phyloP scores from a whole-genome alignment of 1,140 invertebrate species.

The Asbolus verrucosus region DNA sequence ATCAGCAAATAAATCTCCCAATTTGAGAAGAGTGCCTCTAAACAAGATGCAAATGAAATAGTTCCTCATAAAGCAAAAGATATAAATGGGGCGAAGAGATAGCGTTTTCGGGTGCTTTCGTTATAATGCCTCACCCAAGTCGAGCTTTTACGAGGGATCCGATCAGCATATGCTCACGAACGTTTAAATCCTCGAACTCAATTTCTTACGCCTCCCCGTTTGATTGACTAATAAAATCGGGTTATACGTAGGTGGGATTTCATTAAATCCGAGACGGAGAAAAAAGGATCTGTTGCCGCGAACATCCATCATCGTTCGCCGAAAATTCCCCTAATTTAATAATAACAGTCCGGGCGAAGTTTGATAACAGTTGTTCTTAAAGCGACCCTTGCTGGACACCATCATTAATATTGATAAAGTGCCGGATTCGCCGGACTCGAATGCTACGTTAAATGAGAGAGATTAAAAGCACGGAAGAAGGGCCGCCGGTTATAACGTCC shows the following conservation, averaged over 20 bases:
- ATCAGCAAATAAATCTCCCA: slow-evolving; percentile 40
- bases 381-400: too few relatives aligned
- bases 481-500: background rate
- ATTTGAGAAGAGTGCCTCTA: slow-evolving; percentile 39
- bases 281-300: background rate
- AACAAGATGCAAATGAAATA: slow-evolving; percentile 42
- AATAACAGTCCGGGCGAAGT: background rate
- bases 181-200: slow-evolving; percentile 37
- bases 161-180: slow-evolving; percentile 25
- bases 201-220: slow-evolving; percentile 32
- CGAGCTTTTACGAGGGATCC: slow-evolving; percentile 30
- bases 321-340: background rate
- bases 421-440: background rate
- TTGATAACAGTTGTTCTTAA: background rate
- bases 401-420: slow-evolving; percentile 1
- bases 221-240: slow-evolving; percentile 33
- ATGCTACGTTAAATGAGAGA: background rate
- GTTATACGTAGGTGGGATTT: slow-evolving; percentile 15
- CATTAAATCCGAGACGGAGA: background rate
- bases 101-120: slow-evolving; percentile 7
- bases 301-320: background rate
- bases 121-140: background rate
- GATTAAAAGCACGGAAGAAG: background rate
- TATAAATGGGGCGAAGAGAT: slow-evolving; percentile 13
- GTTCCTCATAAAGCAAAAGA: slow-evolving; percentile 38